Evolutionary conservation across 1,140 invertebrate species (phyloP), one percentile per base, ranked within the genome.

Genomic region (Hypsibius dujardini): DNA sequence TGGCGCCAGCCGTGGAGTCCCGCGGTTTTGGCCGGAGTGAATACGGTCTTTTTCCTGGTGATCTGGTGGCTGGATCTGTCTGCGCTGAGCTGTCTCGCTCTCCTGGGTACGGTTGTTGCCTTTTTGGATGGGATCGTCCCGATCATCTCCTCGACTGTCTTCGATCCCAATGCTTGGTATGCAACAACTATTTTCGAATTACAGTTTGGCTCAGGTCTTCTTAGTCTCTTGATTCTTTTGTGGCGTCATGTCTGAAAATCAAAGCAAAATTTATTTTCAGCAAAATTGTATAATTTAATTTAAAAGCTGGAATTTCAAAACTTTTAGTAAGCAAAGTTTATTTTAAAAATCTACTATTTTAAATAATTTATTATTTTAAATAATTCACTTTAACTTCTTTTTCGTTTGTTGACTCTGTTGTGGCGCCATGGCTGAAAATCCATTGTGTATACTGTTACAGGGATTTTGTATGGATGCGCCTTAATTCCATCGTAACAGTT

Each of bases 41-140:
- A 56, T n/a, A 56, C 50, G 50, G 7, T 56, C 50, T 56, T 56
- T n/a, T 56, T 56, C 50, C 50, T 56, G 50, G 7, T 56, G 50
- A 56, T 56, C n/a, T 56, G 50, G 50, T 56, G n/a, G 7, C 50
- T 56, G 7, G n/a, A 56, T 56, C n/a, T 56, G 50, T 56, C 50
- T n/a, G 50, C n/a, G 7, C n/a, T 56, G 50, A 7, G 7, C 50
- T 7, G 7, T 7, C 50, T 56, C 7, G 50, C 50, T n/a, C 7
- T 56, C n/a, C 50, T 56, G 7, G 50, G 50, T n/a, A 56, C 50
- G 7, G 50, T 56, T n/a, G n/a, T 56, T n/a, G n/a, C 50, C 50
- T 56, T 56, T n/a, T 7, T n/a, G 7, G 50, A 56, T 56, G 50
- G 50, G n/a, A n/a, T 56, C n/a, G n/a, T 56, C n/a, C 50, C 50